Evolutionary conservation across 2,888 invertebrate species (phyloP).

Genomic region (Oscheius sp.): DNA sequence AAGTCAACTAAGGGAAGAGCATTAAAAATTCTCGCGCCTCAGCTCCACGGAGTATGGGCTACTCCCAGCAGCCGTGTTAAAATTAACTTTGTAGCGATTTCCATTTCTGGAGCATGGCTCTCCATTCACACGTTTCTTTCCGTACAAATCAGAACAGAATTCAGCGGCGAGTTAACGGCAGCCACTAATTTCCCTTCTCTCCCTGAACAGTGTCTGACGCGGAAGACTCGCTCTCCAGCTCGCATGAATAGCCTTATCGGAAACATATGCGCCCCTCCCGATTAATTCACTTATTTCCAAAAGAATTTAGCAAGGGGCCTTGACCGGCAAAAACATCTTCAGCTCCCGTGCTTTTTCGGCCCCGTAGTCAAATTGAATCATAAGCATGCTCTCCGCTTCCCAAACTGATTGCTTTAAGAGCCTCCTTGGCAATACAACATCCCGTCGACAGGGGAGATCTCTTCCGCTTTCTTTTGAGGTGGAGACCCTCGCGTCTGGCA

Average conservation of each 20-base stretch:
- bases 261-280: slow-evolving; percentile 1
- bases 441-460: too few relatives aligned
- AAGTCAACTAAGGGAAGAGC: not conserved
- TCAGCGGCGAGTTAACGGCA: too few relatives aligned
- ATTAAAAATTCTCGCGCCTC: not conserved
- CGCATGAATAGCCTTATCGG: slow-evolving; percentile 5
- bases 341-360: not conserved
- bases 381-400: slow-evolving; percentile 28
- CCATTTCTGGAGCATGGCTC: not conserved
- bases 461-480: not conserved
- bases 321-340: not conserved
- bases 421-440: not conserved
- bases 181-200: too few relatives aligned
- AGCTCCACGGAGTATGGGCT: too few relatives aligned
- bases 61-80: not conserved
- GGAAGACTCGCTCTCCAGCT: slow-evolving; percentile 5
- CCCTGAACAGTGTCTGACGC: not conserved
- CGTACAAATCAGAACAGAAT: too few relatives aligned
- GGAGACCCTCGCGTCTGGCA: too few relatives aligned
- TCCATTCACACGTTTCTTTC: too few relatives aligned
- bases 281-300: slow-evolving; percentile 1
- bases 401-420: slow-evolving; percentile 30
- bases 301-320: slow-evolving; percentile 1
- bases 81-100: slow-evolving; percentile 30
- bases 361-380: slow-evolving; percentile 26